A percentile compares a stretch with the other conserved stretches of the same genome.
These are phyloP conservation scores for Chaetops frenatus DNA, from an alignment of 2,113 vertebrate genomes.

Conservation along the genomic window DNA sequence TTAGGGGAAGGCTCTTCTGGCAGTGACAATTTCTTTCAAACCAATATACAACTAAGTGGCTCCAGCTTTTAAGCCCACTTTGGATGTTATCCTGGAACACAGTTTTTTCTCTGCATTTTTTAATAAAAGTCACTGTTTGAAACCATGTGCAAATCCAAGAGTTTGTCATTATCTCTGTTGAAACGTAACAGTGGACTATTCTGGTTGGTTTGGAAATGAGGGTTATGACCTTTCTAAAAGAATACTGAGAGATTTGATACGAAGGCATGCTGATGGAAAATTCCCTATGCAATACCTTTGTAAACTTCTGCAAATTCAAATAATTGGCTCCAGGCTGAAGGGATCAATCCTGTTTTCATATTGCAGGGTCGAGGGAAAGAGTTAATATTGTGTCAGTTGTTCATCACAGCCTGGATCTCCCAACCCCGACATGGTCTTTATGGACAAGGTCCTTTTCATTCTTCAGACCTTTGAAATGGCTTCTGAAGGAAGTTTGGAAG, in stretches of 20 bases:
- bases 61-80: background rate
- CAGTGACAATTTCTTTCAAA: background rate
- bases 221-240: background rate
- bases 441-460: background rate
- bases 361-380: background rate
- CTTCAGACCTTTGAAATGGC: background rate
- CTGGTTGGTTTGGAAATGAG: background rate
- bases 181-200: background rate
- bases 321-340: background rate
- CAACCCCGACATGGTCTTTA: accelerated
- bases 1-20: background rate
- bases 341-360: background rate
- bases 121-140: background rate
- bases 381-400: background rate
- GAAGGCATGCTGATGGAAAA: background rate
- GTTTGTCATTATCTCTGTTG: background rate
- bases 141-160: background rate
- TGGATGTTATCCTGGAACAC: background rate
- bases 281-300: background rate
- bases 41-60: background rate
- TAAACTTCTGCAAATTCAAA: background rate
- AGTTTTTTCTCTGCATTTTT: background rate
- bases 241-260: background rate
- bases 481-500: background rate
- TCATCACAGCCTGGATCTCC: background rate